Evolutionary conservation across 2,888 invertebrate genomes (phyloP), one percentile per base, ranked within the genome.

Genomic region (Patella caerulea): DNA sequence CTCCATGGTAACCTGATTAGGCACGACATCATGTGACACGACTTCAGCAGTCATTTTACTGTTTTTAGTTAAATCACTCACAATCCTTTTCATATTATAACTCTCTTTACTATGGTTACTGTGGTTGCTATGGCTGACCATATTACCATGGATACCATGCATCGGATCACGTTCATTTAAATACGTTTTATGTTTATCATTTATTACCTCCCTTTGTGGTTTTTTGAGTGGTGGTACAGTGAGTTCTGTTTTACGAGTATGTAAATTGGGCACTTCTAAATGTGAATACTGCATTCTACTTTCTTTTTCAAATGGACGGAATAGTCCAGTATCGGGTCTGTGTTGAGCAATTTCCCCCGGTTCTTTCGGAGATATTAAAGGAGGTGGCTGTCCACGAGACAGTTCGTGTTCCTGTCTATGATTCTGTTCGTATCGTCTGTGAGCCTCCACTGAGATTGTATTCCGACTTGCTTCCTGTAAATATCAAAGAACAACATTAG

Each of bases 271-370:
- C 19, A 65, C 14, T 65, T 65, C 65, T 65, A 65, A 19, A 45
- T 45, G 45, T 12, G 65, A 24, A 65, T 65, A 65, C 19, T 24
- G 34, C n/a, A 29, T 54, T n/a, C 59, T 52, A 54, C 55, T 74
- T 24, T 71, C 72, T 24, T 84, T 86, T 77, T 88, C 88, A 82
- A 88, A 88, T 11, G 88, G 88, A 74, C 88, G 78, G 82, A 88
- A 88, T 59, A 88, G 78, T 53, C 83, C 84, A 24, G 79, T 80
- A 72, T 72, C 77, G 80, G 53, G 29, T 53, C 65, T 75, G 54
- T 59, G 75, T 54, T 72, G 74, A 73, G 19, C 53, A 45, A 71
- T 17, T 45, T 70, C 72, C 3, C 70, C 70, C 29, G 79, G 76
- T 69, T 79, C 73, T 56, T 78, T 80, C 29, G 83, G 82, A 0